A percentile compares a stretch with the other conserved stretches of the same genome.
These are phyloP conservation scores for Paramormyrops kingsleyae DNA, from an alignment of 2,113 vertebrate genomes.

Conservation along the genomic window DNA sequence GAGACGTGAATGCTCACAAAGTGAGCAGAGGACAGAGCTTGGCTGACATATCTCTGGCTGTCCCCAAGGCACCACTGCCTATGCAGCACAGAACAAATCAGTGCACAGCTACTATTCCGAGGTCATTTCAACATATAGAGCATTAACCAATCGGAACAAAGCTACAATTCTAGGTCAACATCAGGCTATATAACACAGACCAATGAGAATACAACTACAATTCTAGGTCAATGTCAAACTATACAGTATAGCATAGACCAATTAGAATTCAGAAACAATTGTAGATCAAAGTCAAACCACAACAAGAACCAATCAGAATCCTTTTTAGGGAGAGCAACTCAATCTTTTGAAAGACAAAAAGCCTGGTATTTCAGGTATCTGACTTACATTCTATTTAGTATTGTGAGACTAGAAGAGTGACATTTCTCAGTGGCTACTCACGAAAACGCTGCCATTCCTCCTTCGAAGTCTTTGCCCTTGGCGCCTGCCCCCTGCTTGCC, in stretches of 20 bases:
- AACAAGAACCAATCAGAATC: not conserved
- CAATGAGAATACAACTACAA: not conserved
- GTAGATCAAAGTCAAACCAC: not conserved
- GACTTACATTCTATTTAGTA: not conserved
- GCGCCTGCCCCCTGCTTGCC: slow-evolving; percentile 79
- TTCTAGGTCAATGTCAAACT: not conserved
- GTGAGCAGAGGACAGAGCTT: not conserved
- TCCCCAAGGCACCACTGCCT: not conserved
- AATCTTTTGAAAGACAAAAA: not conserved
- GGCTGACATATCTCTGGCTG: not conserved
- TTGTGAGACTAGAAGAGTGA: not conserved
- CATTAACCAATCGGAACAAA: not conserved
- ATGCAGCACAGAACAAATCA: not conserved
- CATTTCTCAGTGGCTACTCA: slow-evolving; percentile 57
- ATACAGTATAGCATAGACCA: not conserved
- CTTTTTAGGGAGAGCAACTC: not conserved
- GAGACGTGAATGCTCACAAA: not conserved
- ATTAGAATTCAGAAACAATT: not conserved
- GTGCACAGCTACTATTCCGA: not conserved
- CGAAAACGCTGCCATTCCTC: slow-evolving; percentile 90
- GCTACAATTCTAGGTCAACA: not conserved
- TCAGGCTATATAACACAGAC: not conserved
- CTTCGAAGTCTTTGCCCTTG: slow-evolving; percentile 88
- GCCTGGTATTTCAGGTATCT: not conserved
- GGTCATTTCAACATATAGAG: not conserved